Evolutionary conservation across 2,797 vertebrate species (phyloP).

Genomic region (Falco rusticolus): DNA sequence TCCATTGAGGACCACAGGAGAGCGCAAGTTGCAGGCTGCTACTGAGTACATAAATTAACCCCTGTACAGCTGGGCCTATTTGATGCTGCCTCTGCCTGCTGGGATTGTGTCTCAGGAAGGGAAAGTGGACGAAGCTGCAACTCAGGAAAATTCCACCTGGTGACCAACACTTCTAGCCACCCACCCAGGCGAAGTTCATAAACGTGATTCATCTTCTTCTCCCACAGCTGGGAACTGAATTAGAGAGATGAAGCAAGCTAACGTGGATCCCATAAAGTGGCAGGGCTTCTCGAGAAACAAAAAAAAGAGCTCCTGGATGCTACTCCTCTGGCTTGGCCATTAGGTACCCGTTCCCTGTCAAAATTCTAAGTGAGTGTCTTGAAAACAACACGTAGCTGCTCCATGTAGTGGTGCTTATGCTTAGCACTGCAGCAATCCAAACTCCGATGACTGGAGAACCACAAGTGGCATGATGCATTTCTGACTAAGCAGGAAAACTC

Average conservation of each 20-base stretch:
- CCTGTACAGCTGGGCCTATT: background rate
- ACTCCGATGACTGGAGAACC: slow-evolving; percentile 30
- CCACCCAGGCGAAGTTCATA: background rate
- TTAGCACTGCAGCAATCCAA: slow-evolving; percentile 46
- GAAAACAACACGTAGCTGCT: slow-evolving; percentile 6
- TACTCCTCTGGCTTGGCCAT: background rate
- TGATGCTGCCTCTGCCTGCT: background rate
- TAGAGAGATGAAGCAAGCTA: background rate
- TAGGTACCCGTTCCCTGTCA: slow-evolving; percentile 4
- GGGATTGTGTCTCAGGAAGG: background rate
- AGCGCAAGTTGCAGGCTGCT: background rate
- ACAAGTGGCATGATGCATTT: slow-evolving; percentile 48
- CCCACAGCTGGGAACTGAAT: background rate
- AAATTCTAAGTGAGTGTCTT: slow-evolving; percentile 23
- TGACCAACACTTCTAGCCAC: background rate
- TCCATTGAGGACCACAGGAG: background rate
- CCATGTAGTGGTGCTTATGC: slow-evolving; percentile 41
- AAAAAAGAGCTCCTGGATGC: background rate
- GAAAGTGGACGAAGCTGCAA: background rate
- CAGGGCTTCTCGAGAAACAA: background rate
- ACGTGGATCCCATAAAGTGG: background rate
- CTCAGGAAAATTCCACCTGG: background rate
- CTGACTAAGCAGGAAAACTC: slow-evolving; percentile 59
- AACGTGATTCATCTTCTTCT: background rate
- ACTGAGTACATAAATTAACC: background rate